Evolutionary conservation across 2,888 invertebrate species (phyloP).

Genomic region (Pollenia labialis): DNA sequence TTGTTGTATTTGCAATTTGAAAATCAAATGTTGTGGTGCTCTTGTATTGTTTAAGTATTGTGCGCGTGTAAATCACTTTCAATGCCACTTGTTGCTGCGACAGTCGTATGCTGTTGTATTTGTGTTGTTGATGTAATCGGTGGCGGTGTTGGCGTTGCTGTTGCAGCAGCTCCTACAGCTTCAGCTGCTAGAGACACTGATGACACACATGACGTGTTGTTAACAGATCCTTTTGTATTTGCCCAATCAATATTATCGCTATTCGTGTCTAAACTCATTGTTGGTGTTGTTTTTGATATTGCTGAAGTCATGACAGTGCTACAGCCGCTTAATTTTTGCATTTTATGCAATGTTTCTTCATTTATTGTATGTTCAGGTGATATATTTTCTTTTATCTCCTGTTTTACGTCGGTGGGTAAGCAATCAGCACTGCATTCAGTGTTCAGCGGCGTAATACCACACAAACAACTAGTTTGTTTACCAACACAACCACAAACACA

Average conservation of each 20-base stretch:
- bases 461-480: conserved; percentile 40
- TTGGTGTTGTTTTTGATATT: conserved; percentile 36
- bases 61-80: conserved; percentile 66
- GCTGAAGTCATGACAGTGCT: conserved; percentile 28
- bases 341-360: conserved; percentile 79
- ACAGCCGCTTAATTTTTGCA: conserved; percentile 79
- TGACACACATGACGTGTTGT: conserved; percentile 4
- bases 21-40: conserved; percentile 35
- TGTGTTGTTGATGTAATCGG: conserved; percentile 25
- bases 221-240: conserved; percentile 17
- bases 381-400: conserved; percentile 87
- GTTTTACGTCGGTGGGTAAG: conserved; percentile 86
- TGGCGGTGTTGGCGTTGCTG: neutral
- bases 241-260: conserved; percentile 18
- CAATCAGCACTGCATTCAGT: conserved; percentile 82
- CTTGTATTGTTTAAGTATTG: conserved; percentile 68
- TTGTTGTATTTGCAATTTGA: conserved; percentile 9
- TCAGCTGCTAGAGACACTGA: conserved; percentile 51
- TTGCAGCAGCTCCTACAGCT: neutral
- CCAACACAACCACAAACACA: conserved; percentile 45
- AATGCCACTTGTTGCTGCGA: conserved; percentile 46
- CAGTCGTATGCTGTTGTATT: conserved; percentile 48
- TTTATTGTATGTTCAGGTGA: conserved; percentile 87
- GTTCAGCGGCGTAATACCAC: conserved; percentile 67
- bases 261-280: conserved; percentile 15